A percentile compares a stretch with the other conserved stretches of the same genome.
These are phyloP conservation scores for Cirrhinus molitorella DNA, from an alignment of 2,797 vertebrate genomes.

Conservation along the genomic window DNA sequence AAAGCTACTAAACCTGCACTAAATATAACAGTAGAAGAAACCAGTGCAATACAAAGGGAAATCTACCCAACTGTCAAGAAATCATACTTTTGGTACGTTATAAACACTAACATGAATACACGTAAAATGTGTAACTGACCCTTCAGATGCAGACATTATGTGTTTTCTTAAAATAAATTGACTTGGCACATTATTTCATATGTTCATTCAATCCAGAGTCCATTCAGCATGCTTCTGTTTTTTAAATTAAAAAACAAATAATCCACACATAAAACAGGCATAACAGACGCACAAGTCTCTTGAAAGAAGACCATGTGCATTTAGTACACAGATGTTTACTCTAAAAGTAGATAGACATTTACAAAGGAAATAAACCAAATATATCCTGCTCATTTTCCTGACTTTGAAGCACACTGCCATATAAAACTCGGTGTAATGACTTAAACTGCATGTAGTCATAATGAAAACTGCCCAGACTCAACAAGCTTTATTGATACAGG, in stretches of 20 bases:
- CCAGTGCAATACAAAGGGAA: not conserved
- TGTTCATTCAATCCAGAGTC: not conserved
- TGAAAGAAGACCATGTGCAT: not conserved
- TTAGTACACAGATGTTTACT: not conserved
- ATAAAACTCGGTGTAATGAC: not conserved
- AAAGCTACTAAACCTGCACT: conserved; percentile 6
- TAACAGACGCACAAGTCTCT: not conserved
- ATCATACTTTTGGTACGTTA: not conserved
- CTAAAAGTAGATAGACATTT: not conserved
- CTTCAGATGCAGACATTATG: not conserved
- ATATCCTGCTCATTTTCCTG: not conserved
- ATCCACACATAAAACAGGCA: not conserved
- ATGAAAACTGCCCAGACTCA: not conserved
- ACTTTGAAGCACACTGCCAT: not conserved
- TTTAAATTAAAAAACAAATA: not conserved
- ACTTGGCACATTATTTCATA: not conserved
- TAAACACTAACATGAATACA: not conserved
- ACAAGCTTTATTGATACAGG: not conserved
- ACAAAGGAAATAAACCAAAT: not conserved
- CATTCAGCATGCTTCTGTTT: conserved; percentile 7
- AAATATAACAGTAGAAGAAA: too few species aligned
- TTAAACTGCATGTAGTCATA: not conserved
- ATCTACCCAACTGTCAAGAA: not conserved
- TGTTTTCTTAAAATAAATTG: not conserved
- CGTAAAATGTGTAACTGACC: not conserved